A percentile compares a stretch with the other conserved stretches of the same genome.
phyloP scores from a whole-genome alignment of 2,113 vertebrate species.

The Archocentrus centrarchus region DNA sequence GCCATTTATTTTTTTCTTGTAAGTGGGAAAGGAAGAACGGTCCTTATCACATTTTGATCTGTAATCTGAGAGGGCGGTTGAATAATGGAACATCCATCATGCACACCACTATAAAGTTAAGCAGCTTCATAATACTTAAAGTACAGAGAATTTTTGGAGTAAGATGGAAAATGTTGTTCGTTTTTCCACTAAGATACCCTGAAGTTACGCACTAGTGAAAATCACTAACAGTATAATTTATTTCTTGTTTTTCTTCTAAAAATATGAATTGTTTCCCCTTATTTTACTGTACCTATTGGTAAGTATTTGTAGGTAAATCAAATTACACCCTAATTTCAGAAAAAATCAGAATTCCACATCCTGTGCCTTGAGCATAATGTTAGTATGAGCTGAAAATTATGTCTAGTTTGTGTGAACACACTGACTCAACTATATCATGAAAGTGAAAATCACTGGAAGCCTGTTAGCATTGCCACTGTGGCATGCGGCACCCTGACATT shows the following conservation, averaged over 20 bases:
- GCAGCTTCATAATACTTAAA: background rate
- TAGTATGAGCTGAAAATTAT: background rate
- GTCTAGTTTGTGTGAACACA: background rate
- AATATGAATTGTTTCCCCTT: background rate
- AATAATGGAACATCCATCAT: background rate
- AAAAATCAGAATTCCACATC: background rate
- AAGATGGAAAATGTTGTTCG: background rate
- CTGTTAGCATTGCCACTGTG: background rate
- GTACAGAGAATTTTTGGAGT: background rate
- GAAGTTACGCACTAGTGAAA: background rate
- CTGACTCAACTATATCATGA: background rate
- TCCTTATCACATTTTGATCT: background rate
- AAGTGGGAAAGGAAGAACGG: background rate
- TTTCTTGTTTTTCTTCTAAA: background rate
- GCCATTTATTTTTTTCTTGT: background rate
- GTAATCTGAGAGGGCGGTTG: background rate
- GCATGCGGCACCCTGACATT: background rate
- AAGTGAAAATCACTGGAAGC: background rate
- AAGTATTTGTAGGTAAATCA: background rate
- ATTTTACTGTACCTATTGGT: background rate
- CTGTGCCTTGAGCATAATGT: too few species aligned
- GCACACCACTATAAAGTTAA: too few species aligned
- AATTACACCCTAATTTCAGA: background rate
- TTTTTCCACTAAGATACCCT: background rate
- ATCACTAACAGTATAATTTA: background rate